Evolutionary conservation across 2,113 vertebrate species (phyloP).

Genomic region (Todiramphus chloris): DNA sequence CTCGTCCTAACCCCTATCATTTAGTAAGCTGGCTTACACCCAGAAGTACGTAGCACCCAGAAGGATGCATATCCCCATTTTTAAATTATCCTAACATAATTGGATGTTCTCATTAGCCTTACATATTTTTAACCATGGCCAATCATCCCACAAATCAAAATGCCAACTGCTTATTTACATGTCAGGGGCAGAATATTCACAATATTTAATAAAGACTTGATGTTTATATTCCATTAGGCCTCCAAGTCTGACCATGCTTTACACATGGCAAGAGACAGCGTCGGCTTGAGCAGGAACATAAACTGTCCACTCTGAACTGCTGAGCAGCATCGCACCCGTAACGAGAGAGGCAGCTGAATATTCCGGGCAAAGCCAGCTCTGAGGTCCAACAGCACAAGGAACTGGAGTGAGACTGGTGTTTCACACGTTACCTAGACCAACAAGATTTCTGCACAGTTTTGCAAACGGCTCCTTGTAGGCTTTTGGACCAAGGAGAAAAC

Average conservation of each 20-base stretch:
- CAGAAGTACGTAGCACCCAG: not conserved
- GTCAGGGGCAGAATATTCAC: not conserved
- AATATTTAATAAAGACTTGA: slow-evolving; percentile 25
- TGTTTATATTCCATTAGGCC: slow-evolving; percentile 9
- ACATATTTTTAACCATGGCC: not conserved
- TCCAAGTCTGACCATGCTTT: not conserved
- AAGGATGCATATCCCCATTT: not conserved
- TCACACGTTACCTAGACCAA: not conserved
- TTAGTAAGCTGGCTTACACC: not conserved
- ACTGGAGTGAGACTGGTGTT: not conserved
- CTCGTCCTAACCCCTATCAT: slow-evolving; percentile 10
- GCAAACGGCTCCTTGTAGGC: not conserved
- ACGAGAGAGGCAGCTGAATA: not conserved
- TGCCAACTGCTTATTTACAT: slow-evolving; percentile 20
- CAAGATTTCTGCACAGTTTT: not conserved
- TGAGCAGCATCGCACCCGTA: not conserved
- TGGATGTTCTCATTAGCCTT: not conserved
- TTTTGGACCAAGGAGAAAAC: not conserved
- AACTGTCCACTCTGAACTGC: not conserved
- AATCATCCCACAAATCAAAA: not conserved
- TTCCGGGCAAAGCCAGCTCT: not conserved
- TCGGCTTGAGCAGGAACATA: not conserved
- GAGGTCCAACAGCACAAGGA: not conserved
- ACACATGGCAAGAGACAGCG: not conserved
- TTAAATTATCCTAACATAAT: not conserved